Evolutionary conservation across 2,888 invertebrate species (phyloP).

Genomic region (Cryptus armator): DNA sequence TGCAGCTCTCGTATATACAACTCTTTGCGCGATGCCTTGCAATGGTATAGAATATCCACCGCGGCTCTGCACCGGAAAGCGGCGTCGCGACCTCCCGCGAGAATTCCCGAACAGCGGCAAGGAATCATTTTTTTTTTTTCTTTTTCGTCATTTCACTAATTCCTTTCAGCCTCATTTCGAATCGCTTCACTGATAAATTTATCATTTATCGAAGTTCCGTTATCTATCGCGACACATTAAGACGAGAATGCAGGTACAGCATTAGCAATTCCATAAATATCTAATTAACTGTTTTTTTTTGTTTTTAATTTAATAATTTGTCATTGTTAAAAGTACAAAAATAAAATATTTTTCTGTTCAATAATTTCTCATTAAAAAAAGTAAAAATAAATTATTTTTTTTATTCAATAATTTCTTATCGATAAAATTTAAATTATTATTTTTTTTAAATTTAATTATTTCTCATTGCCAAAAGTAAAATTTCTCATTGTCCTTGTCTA

Average conservation of each 20-base stretch:
- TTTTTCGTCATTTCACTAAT: constrained; percentile 6
- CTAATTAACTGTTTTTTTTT: too few relatives aligned
- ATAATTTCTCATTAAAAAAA: too few relatives aligned
- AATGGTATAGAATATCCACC: not conserved
- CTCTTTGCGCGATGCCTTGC: not conserved
- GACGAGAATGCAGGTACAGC: not conserved
- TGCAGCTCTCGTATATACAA: not conserved
- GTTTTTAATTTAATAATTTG: too few relatives aligned
- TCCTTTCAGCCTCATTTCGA: constrained; percentile 17
- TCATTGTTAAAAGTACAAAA: too few relatives aligned
- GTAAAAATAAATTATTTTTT: too few relatives aligned
- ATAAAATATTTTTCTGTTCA: too few relatives aligned
- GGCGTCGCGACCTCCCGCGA: not conserved
- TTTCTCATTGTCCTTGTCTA: too few relatives aligned
- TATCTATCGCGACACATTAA: not conserved
- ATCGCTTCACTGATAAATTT: not conserved
- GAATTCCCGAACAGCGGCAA: not conserved
- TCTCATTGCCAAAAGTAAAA: too few relatives aligned
- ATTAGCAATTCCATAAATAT: not conserved
- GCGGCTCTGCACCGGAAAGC: not conserved
- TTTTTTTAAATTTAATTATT: too few relatives aligned
- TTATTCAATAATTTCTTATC: too few relatives aligned
- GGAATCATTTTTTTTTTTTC: not conserved
- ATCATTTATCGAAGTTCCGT: not conserved
- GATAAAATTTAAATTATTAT: too few relatives aligned